These are phyloP conservation scores for Neria commutata DNA, from an alignment of 2,888 invertebrate genomes.

Conservation along the genomic window DNA sequence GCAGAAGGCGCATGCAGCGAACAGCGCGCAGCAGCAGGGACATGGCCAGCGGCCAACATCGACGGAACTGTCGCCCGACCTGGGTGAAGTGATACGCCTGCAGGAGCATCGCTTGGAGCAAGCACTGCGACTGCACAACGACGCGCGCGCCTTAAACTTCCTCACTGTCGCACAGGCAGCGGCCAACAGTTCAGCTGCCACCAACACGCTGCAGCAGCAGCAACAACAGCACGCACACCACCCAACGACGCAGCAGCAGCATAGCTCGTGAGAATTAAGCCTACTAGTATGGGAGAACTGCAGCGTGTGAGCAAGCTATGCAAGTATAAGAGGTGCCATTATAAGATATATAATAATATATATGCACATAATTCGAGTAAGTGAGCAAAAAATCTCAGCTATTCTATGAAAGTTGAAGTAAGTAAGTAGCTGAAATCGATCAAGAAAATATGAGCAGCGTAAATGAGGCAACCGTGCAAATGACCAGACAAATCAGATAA, in stretches of 20 bases:
- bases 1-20: constrained; percentile 11
- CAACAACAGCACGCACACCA: constrained; percentile 63
- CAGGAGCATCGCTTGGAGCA: constrained; percentile 84
- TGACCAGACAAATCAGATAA: too few species aligned
- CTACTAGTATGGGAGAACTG: constrained; percentile 64
- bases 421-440: too few species aligned
- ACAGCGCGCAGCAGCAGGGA: constrained; percentile 23
- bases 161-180: constrained; percentile 62
- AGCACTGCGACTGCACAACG: constrained; percentile 79
- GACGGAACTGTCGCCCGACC: constrained; percentile 69
- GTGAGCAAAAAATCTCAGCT: too few species aligned
- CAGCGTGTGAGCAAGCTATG: neutral
- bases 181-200: constrained; percentile 35
- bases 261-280: constrained; percentile 78
- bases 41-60: constrained; percentile 20
- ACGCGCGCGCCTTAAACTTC: constrained; percentile 80
- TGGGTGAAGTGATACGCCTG: constrained; percentile 73
- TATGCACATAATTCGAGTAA: too few species aligned
- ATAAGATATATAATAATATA: too few species aligned
- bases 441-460: too few species aligned
- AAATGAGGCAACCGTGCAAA: too few species aligned
- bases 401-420: too few species aligned
- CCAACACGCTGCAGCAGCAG: constrained; percentile 62
- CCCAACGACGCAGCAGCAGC: constrained; percentile 39
- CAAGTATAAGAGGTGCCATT: too few species aligned